Evolutionary conservation across 2,113 vertebrate genomes (phyloP).

Genomic region (Laterallus jamaicensis): DNA sequence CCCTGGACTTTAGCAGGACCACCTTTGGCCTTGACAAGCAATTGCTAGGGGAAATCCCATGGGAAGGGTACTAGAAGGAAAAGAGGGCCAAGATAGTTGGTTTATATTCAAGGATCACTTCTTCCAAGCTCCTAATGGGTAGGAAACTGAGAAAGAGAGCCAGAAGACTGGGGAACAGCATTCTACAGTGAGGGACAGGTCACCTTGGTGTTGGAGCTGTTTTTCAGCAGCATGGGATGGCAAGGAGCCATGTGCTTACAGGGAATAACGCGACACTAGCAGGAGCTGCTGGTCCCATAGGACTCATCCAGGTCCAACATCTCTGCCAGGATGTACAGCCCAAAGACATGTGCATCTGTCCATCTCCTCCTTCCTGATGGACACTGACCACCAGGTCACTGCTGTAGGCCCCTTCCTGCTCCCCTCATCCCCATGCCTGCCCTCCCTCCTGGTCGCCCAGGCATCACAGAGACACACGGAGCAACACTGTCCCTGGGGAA

Average conservation of each 20-base stretch:
- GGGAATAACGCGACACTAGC: background rate
- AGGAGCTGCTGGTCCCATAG: background rate
- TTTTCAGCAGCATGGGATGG: rapidly evolving
- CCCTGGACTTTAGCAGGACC: too few relatives aligned
- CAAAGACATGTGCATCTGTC: background rate
- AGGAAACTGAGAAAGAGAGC: too few relatives aligned
- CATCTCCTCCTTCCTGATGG: background rate
- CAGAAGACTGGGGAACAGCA: background rate
- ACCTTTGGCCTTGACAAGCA: too few relatives aligned
- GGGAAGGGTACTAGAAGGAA: too few relatives aligned
- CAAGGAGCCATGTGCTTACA: rapidly evolving
- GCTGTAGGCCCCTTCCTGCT: background rate
- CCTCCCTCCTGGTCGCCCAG: background rate
- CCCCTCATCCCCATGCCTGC: rapidly evolving
- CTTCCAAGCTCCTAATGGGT: too few relatives aligned
- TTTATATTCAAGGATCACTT: too few relatives aligned
- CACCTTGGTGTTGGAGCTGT: background rate
- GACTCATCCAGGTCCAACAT: background rate
- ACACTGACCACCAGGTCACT: background rate
- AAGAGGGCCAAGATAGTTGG: too few relatives aligned
- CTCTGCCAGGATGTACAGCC: background rate
- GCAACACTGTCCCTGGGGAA: background rate
- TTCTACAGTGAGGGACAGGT: rapidly evolving
- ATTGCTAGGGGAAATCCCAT: too few relatives aligned
- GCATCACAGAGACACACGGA: rapidly evolving